Conservation (phyloP, 2,113 vertebrate species). For the Myrmecobius fasciatus region DNA sequence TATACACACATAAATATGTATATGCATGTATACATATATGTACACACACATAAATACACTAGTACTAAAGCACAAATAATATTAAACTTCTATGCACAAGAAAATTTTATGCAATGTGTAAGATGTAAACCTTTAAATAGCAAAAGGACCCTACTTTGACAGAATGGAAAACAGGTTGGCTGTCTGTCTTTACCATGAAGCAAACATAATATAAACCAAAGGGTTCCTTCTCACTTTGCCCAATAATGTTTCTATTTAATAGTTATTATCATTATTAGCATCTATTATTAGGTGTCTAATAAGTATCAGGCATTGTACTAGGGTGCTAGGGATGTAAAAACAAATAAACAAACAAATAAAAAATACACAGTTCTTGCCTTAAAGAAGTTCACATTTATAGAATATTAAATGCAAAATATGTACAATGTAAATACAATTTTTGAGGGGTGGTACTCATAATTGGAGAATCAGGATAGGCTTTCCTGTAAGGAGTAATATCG, state of each 20-base stretch:
- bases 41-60: background rate
- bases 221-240: background rate
- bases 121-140: background rate
- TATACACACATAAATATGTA: too few species aligned
- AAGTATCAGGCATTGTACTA: background rate
- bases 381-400: background rate
- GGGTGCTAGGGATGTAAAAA: background rate
- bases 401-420: background rate
- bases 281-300: background rate
- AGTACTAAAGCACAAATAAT: background rate
- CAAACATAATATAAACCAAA: background rate
- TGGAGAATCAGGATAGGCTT: background rate
- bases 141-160: background rate
- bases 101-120: background rate
- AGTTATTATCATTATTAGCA: background rate
- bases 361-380: background rate
- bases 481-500: background rate
- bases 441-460: background rate
- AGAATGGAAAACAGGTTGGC: background rate
- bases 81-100: background rate
- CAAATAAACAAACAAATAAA: too few species aligned
- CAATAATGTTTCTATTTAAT: background rate
- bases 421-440: background rate
- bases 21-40: too few species aligned
- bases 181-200: background rate